Evolutionary conservation across 2,888 invertebrate genomes (phyloP).

Genomic region (Drosophila borealis): DNA sequence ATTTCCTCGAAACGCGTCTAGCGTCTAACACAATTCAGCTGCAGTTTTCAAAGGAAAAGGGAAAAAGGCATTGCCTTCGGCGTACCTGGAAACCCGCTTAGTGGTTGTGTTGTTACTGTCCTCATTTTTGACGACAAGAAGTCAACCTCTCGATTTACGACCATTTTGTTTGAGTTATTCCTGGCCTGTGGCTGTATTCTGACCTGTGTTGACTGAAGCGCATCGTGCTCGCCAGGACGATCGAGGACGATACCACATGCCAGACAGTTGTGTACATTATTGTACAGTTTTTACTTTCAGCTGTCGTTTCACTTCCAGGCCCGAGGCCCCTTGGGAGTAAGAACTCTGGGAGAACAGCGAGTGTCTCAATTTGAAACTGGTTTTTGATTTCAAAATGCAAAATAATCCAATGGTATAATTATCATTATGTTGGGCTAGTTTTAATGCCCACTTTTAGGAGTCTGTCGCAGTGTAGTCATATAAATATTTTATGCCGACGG

Average conservation of each 20-base stretch:
- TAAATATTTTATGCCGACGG: conserved; percentile 50
- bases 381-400: conserved; percentile 9
- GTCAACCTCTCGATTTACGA: conserved; percentile 84
- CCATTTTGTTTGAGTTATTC: conserved; percentile 83
- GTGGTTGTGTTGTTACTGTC: conserved; percentile 68
- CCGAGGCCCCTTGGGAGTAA: conserved; percentile 6
- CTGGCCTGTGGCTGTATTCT: conserved; percentile 35
- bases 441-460: conserved; percentile 41
- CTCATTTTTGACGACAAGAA: conserved; percentile 80
- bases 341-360: not conserved
- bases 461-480: conserved; percentile 13
- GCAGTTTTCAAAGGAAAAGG: conserved; percentile 61
- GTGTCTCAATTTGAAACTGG: conserved; percentile 39
- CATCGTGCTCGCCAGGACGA: conserved; percentile 42
- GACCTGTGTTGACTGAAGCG: conserved; percentile 55
- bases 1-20: conserved; percentile 57
- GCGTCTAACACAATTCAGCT: conserved; percentile 51
- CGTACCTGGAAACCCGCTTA: conserved; percentile 71
- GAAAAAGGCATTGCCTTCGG: conserved; percentile 34
- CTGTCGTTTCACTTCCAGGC: conserved; percentile 39
- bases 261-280: conserved; percentile 61
- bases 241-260: conserved; percentile 53
- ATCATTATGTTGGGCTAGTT: conserved; percentile 12
- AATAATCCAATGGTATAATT: conserved; percentile 21
- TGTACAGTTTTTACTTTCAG: conserved; percentile 75